phyloP scores from a whole-genome alignment of 2,797 vertebrate species.

The Malacoraja senta region DNA sequence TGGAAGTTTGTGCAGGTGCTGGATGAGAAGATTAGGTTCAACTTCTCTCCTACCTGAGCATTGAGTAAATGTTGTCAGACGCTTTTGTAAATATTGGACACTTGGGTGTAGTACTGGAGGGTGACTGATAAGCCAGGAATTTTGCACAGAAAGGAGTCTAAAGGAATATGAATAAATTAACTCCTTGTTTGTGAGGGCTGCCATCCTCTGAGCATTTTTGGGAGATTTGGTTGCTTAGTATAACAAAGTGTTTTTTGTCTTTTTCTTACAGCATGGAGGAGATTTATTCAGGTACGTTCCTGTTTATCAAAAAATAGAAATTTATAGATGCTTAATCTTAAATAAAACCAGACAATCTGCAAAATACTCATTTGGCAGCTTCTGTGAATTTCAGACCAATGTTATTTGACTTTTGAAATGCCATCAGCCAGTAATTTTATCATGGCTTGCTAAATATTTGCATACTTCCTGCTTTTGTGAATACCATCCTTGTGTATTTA shows the following conservation, averaged over 20 bases:
- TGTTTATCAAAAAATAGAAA: not conserved
- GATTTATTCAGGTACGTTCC: conserved; percentile 15
- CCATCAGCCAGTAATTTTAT: too few relatives aligned
- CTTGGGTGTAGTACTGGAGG: not conserved
- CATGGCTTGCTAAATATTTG: too few relatives aligned
- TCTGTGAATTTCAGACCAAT: too few relatives aligned
- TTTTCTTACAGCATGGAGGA: not conserved
- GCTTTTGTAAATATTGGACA: not conserved
- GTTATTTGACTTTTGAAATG: too few relatives aligned
- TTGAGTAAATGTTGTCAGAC: not conserved
- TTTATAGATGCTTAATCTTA: too few relatives aligned
- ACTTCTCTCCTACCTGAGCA: not conserved
- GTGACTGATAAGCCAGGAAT: not conserved
- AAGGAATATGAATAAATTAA: not conserved
- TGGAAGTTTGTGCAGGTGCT: not conserved
- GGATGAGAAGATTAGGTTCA: not conserved
- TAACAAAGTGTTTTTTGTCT: not conserved
- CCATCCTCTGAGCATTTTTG: not conserved
- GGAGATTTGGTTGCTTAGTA: not conserved
- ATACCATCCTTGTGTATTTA: too few relatives aligned
- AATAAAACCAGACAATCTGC: too few relatives aligned
- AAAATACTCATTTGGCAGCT: too few relatives aligned
- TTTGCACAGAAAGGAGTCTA: not conserved
- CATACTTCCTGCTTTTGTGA: too few relatives aligned
- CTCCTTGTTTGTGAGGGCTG: not conserved